Conservation (phyloP, 2,888 invertebrate species). For the Tricholauxania praeusta region DNA sequence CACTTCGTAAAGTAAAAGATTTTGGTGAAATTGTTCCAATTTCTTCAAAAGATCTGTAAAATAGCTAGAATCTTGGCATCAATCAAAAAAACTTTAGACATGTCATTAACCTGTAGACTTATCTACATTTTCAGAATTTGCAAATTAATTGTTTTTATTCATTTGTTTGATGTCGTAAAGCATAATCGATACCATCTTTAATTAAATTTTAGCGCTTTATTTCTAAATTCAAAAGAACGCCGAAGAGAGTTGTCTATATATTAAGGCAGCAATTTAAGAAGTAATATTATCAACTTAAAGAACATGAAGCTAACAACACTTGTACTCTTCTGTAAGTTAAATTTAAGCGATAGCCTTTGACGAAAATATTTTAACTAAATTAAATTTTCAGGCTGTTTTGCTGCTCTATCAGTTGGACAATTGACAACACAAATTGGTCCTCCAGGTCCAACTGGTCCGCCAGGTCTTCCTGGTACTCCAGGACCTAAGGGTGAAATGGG, state of each 20-base stretch:
- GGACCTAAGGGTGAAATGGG: slow-evolving; percentile 47
- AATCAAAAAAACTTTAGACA: no score
- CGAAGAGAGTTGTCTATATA: no score
- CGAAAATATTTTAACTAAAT: neutral
- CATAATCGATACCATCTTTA: no score
- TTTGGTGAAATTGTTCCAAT: neutral
- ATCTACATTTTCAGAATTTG: no score
- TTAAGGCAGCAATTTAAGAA: neutral
- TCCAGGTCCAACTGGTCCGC: slow-evolving; percentile 42
- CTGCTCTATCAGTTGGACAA: slow-evolving; percentile 7
- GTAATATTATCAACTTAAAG: neutral
- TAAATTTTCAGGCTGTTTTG: slow-evolving; percentile 4
- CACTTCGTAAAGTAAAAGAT: no score
- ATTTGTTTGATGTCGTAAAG: no score
- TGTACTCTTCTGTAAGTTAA: neutral
- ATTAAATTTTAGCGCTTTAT: no score
- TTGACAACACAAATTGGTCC: slow-evolving; percentile 41
- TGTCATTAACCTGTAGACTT: no score
- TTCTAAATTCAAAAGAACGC: no score
- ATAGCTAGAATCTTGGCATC: neutral
- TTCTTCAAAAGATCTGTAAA: neutral
- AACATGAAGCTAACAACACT: slow-evolving; percentile 22
- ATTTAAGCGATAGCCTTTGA: neutral
- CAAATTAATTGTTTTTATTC: no score
- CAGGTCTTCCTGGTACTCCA: slow-evolving; percentile 40